phyloP scores from a whole-genome alignment of 1,140 invertebrate genomes.

The Heliconius melpomene region DNA sequence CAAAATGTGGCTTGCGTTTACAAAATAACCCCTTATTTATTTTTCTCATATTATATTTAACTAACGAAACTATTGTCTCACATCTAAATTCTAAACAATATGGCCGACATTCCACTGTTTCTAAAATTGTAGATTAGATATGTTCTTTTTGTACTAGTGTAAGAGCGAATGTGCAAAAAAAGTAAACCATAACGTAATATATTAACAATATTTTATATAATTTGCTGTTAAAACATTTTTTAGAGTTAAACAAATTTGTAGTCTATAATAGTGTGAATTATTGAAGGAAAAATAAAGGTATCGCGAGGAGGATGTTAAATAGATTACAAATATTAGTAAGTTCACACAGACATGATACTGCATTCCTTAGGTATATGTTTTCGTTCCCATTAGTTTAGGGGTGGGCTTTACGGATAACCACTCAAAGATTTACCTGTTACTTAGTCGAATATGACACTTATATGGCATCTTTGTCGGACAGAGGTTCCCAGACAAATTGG shows the following conservation, averaged over 20 bases:
- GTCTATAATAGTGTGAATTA: not conserved
- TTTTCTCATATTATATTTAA: not conserved
- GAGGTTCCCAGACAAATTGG: not conserved
- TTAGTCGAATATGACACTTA: constrained; percentile 1
- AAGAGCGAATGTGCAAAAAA: not conserved
- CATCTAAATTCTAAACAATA: not conserved
- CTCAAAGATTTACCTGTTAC: constrained; percentile 1
- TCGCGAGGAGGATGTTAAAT: constrained; percentile 48
- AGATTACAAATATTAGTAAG: constrained; percentile 59
- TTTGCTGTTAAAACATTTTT: not conserved
- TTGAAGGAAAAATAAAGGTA: constrained; percentile 21
- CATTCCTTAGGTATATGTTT: constrained; percentile 57
- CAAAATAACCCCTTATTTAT: constrained; percentile 19
- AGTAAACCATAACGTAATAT: not conserved
- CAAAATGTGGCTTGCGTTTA: constrained; percentile 52
- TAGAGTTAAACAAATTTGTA: not conserved
- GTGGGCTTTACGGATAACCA: constrained; percentile 3
- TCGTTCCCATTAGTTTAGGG: constrained; percentile 61
- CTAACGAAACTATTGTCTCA: not conserved
- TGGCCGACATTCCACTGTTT: not conserved
- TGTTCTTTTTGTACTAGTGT: not conserved
- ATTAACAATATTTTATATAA: not conserved
- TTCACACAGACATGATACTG: constrained; percentile 47
- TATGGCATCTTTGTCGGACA: not conserved
- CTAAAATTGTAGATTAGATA: not conserved